phyloP scores from a whole-genome alignment of 2,113 vertebrate species.

The Talpa occidentalis region DNA sequence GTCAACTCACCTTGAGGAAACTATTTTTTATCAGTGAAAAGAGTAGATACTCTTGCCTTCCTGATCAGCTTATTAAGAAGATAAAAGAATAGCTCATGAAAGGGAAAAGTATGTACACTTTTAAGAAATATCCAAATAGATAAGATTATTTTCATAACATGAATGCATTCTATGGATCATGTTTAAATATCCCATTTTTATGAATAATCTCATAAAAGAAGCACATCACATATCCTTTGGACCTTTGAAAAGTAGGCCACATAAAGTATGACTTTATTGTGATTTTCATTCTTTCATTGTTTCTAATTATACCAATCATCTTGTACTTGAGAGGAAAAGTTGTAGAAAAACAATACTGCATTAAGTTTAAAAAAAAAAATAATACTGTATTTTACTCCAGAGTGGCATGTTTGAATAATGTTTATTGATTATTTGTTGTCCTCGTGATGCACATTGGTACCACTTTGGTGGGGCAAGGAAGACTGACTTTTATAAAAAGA shows the following conservation, averaged over 20 bases:
- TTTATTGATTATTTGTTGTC: not conserved
- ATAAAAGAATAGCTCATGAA: not conserved
- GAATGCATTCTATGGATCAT: not conserved
- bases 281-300: not conserved
- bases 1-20: not conserved
- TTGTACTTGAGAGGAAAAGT: conserved; percentile 26
- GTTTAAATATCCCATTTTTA: not conserved
- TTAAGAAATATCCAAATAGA: conserved; percentile 16
- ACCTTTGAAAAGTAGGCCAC: not conserved
- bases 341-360: not conserved
- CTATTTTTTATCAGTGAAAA: not conserved
- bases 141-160: conserved; percentile 21
- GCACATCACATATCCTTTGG: not conserved
- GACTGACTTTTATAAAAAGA: not conserved
- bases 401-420: not conserved
- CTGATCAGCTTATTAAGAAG: conserved; percentile 37
- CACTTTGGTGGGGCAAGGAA: not conserved
- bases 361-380: not conserved
- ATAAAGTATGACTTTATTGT: not conserved
- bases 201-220: conserved; percentile 21
- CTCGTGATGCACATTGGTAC: not conserved
- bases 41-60: not conserved
- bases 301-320: not conserved
- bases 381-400: not conserved
- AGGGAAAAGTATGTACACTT: not conserved